Conservation (phyloP, 2,113 vertebrate genomes). For the Pterophyllum scalare region DNA sequence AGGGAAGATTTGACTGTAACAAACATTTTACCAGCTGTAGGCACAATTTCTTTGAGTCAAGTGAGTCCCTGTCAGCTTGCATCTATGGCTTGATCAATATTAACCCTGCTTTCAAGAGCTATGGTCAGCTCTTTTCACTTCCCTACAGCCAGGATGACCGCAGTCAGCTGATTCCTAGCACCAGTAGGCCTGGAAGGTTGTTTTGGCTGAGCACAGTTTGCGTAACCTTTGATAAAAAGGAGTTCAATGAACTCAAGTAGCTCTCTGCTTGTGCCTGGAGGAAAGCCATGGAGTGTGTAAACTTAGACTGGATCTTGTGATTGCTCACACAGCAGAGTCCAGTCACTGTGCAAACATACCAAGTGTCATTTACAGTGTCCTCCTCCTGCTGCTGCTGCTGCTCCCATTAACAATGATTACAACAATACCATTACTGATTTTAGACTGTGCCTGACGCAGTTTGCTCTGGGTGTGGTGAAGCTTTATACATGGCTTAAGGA, state of each 20-base stretch:
- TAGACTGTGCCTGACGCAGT: background rate
- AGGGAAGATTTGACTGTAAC: no score
- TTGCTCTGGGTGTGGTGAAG: background rate
- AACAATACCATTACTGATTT: background rate
- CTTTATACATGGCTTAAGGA: background rate
- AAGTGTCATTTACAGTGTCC: background rate
- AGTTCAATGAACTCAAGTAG: conserved; percentile 75
- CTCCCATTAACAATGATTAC: conserved; percentile 20
- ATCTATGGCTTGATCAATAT: background rate
- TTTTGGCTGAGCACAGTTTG: conserved; percentile 4
- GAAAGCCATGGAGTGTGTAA: conserved; percentile 52
- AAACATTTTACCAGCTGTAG: background rate
- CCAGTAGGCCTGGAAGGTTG: conserved; percentile 1
- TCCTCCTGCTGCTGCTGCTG: background rate
- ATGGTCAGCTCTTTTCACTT: conserved; percentile 8
- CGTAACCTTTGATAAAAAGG: conserved; percentile 30
- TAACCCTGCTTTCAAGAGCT: background rate
- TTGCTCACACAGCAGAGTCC: conserved; percentile 28
- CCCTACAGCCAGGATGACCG: background rate
- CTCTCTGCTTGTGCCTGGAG: conserved; percentile 44
- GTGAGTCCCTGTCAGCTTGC: background rate
- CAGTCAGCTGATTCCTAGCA: conserved; percentile 12
- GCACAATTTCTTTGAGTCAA: background rate
- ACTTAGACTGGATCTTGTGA: conserved; percentile 62
- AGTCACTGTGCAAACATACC: conserved; percentile 44